These are phyloP conservation scores for Empidonax alnorum DNA, from an alignment of 2,113 vertebrate genomes.

Conservation along the genomic window DNA sequence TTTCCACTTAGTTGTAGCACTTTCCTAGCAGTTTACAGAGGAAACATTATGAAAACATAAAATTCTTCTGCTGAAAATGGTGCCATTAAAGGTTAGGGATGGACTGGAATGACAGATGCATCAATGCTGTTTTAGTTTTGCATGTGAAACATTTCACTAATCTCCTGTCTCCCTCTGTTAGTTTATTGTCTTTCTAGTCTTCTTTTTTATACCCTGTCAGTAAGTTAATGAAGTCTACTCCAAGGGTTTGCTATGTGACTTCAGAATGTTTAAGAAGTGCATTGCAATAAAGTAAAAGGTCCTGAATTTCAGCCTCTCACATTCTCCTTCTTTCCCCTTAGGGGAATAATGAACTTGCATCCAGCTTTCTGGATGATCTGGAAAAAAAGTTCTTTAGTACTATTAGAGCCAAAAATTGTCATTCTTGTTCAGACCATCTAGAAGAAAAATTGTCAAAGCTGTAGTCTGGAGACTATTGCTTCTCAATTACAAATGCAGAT, in stretches of 20 bases:
- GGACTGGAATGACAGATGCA: not conserved
- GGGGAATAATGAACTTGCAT: not conserved
- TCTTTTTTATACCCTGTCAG: not conserved
- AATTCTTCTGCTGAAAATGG: not conserved
- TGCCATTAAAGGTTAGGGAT: not conserved
- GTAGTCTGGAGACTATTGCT: not conserved
- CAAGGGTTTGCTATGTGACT: not conserved
- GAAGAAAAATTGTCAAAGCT: not conserved
- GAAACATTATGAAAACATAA: not conserved
- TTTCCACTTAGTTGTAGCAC: not conserved
- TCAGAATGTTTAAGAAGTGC: not conserved
- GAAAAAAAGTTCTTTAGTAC: not conserved
- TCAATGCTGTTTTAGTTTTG: not conserved
- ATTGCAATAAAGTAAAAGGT: not conserved
- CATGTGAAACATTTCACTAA: not conserved
- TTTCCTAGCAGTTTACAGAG: not conserved
- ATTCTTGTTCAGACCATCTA: not conserved
- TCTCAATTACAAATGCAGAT: not conserved
- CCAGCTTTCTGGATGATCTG: not conserved
- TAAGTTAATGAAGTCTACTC: not conserved
- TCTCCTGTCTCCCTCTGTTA: not conserved
- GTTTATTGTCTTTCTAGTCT: not conserved
- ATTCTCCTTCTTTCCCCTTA: not conserved
- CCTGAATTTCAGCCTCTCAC: not conserved
- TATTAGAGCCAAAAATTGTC: not conserved